Conservation (phyloP, 2,888 invertebrate species). For the Apamea anceps region DNA sequence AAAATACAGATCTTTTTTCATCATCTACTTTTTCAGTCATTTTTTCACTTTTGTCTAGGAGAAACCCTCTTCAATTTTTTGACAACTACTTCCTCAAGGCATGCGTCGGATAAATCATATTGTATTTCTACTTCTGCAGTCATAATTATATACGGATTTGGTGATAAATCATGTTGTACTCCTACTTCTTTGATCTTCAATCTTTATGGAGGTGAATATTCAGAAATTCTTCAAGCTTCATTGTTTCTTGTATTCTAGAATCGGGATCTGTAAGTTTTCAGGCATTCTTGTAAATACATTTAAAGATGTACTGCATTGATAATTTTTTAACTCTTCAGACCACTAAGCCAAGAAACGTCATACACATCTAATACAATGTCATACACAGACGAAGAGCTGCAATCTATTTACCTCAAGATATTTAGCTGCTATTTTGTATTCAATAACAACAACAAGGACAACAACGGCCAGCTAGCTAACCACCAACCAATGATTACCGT, state of each 20-base stretch:
- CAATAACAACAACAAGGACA: too few species aligned
- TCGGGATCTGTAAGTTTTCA: constrained; percentile 18
- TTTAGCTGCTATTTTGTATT: not conserved
- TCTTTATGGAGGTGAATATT: not conserved
- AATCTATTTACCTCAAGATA: not conserved
- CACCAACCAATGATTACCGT: not conserved
- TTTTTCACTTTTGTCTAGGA: not conserved
- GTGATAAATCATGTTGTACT: not conserved
- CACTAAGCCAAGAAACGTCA: not conserved
- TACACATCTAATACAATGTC: not conserved
- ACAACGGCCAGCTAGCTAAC: not conserved
- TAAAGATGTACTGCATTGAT: not conserved
- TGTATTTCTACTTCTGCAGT: not conserved
- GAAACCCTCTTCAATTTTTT: not conserved
- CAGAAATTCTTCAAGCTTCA: constrained; percentile 26
- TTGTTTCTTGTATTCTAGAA: not conserved
- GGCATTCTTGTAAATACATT: not conserved
- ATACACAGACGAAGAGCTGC: not conserved
- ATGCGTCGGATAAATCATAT: not conserved
- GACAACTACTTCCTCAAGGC: constrained; percentile 1
- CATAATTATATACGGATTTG: not conserved
- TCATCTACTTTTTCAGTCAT: not conserved
- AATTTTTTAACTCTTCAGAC: not conserved
- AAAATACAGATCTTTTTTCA: not conserved
- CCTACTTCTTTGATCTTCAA: not conserved